phyloP scores from a whole-genome alignment of 2,888 invertebrate species.

The Desoria tigrina region DNA sequence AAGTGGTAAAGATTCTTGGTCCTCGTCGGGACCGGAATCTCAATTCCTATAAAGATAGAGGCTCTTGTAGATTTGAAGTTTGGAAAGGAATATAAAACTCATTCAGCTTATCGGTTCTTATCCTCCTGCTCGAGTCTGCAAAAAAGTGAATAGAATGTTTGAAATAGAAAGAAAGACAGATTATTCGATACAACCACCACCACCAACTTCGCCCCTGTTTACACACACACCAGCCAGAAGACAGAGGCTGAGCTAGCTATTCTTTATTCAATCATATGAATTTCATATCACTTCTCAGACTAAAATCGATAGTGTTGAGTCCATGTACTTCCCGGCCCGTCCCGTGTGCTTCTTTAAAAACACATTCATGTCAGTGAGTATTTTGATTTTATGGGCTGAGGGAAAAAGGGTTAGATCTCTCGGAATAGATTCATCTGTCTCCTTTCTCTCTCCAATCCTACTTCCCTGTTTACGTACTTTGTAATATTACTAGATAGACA shows the following conservation, averaged over 20 bases:
- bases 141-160: slow-evolving; percentile 2
- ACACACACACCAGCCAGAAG: not conserved
- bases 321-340: not conserved
- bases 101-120: not conserved
- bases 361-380: slow-evolving; percentile 23
- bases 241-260: not conserved
- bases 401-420: slow-evolving; percentile 4
- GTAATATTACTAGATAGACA: not conserved
- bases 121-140: slow-evolving; percentile 4
- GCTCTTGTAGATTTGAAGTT: no score
- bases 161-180: not conserved
- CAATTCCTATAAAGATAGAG: no score
- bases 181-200: not conserved
- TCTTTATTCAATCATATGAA: slow-evolving; percentile 24
- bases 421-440: not conserved
- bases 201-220: slow-evolving; percentile 1
- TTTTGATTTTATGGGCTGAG: slow-evolving; percentile 23
- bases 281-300: slow-evolving; percentile 18
- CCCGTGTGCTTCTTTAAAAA: slow-evolving; percentile 22
- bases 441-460: not conserved
- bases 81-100: no score
- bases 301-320: slow-evolving; percentile 15
- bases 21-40: no score
- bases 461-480: no score
- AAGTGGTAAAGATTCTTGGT: no score